Percentiles rank a stretch among this genome's conserved stretches.
phyloP scores from a whole-genome alignment of 2,797 vertebrate genomes.

The Gymnothorax javanicus region DNA sequence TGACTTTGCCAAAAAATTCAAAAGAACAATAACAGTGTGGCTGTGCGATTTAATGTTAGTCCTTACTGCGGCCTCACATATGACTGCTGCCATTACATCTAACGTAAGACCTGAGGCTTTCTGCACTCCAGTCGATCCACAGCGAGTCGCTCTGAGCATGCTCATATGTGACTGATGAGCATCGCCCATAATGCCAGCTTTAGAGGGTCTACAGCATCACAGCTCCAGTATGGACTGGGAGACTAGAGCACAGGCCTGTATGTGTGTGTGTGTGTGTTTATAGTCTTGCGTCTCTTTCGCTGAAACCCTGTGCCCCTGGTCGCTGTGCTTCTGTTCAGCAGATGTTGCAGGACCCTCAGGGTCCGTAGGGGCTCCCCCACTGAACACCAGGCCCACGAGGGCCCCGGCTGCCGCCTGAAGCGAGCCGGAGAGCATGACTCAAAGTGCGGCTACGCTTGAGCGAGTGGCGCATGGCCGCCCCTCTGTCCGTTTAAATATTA shows the following conservation, averaged over 20 bases:
- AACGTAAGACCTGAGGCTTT: too few relatives aligned
- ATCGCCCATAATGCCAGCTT: too few relatives aligned
- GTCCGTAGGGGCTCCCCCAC: not conserved
- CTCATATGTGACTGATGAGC: too few relatives aligned
- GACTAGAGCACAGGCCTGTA: too few relatives aligned
- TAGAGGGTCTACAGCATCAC: not conserved
- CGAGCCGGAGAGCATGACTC: not conserved
- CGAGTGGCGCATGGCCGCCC: not conserved
- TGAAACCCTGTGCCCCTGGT: not conserved
- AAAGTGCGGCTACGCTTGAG: not conserved
- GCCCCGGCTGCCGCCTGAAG: not conserved
- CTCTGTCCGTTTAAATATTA: constrained; percentile 50
- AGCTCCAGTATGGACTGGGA: not conserved
- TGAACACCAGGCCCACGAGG: not conserved
- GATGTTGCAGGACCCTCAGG: not conserved
- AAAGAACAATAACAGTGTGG: too few relatives aligned
- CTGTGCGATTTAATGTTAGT: too few relatives aligned
- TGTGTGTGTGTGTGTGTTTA: not conserved
- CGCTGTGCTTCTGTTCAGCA: not conserved
- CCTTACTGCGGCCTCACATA: too few relatives aligned
- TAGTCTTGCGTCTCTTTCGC: not conserved
- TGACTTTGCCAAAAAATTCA: too few relatives aligned
- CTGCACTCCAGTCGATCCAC: too few relatives aligned
- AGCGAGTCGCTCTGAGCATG: too few relatives aligned
- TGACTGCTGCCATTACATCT: too few relatives aligned